These are phyloP conservation scores for Formicarius rufipectus DNA, from an alignment of 2,113 vertebrate species.

Conservation along the genomic window DNA sequence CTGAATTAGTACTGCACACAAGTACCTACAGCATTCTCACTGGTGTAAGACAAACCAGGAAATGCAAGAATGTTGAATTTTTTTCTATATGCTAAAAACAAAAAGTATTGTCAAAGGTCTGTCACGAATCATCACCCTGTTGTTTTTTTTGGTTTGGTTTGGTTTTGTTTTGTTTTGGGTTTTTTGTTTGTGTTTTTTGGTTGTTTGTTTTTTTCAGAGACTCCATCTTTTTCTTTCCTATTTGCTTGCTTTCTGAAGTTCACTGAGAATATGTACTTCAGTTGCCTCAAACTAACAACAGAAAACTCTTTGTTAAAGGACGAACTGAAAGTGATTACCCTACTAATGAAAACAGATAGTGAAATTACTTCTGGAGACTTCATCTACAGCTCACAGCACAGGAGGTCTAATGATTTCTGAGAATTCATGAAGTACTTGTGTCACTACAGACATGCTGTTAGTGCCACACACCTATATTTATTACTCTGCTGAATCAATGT, in stretches of 20 bases:
- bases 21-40: neutral
- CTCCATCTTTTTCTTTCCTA: neutral
- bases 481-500: slow-evolving; percentile 18
- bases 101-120: neutral
- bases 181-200: no score
- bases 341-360: slow-evolving; percentile 3
- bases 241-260: neutral
- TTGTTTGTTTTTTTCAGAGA: no score
- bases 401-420: slow-evolving; percentile 23
- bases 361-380: slow-evolving; percentile 29
- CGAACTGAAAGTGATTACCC: neutral
- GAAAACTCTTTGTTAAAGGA: slow-evolving; percentile 13
- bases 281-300: neutral
- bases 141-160: no score
- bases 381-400: slow-evolving; percentile 17
- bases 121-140: no score
- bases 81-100: neutral
- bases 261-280: neutral
- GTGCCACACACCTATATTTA: neutral
- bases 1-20: neutral
- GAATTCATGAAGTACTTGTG: slow-evolving; percentile 15
- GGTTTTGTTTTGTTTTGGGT: no score
- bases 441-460: neutral
- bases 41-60: neutral
- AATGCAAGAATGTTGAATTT: neutral